Percentiles rank a stretch among this genome's conserved stretches.
These are phyloP conservation scores for Apolygus lucorum DNA, from an alignment of 1,140 invertebrate species.

Conservation along the genomic window DNA sequence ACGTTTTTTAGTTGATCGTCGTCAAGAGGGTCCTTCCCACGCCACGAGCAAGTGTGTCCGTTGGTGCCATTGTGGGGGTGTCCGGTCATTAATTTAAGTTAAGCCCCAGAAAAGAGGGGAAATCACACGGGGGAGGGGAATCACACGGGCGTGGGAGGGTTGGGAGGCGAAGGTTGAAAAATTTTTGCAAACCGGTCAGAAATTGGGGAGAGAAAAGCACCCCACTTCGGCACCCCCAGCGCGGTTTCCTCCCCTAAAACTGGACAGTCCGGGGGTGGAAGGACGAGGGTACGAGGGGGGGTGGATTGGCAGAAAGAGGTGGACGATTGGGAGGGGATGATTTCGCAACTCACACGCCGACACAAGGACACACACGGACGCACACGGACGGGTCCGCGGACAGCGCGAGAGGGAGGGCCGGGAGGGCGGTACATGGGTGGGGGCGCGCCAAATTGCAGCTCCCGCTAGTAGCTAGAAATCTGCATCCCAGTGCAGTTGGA, in stretches of 20 bases:
- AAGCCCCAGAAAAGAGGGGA: conserved; percentile 16
- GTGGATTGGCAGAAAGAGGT: not conserved
- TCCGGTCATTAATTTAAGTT: conserved; percentile 27
- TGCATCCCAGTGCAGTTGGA: conserved; percentile 28
- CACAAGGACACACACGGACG: not conserved
- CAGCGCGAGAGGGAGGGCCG: conserved; percentile 1
- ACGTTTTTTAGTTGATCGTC: conserved; percentile 9
- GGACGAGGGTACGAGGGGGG: not conserved
- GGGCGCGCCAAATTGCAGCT: conserved; percentile 25
- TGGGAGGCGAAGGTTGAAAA: conserved; percentile 18
- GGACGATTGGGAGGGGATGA: conserved; percentile 11
- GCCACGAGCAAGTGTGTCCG: conserved; percentile 19
- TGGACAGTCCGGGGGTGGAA: conserved; percentile 9
- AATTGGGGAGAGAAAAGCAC: not conserved
- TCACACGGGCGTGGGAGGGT: conserved; percentile 5
- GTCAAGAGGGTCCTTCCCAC: conserved; percentile 10
- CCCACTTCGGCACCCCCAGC: not conserved
- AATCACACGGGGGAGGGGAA: not conserved
- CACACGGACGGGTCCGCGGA: not conserved
- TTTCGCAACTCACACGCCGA: conserved; percentile 20
- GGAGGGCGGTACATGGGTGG: conserved; percentile 18
- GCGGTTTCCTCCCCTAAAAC: too few species aligned
- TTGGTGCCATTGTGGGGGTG: conserved; percentile 9
- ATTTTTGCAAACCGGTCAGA: conserved; percentile 17
- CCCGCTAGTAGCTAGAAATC: conserved; percentile 28